Percentiles rank a stretch among this genome's conserved stretches.
Evolutionary conservation across 2,113 vertebrate species (phyloP).

Genomic region (Vimba vimba): DNA sequence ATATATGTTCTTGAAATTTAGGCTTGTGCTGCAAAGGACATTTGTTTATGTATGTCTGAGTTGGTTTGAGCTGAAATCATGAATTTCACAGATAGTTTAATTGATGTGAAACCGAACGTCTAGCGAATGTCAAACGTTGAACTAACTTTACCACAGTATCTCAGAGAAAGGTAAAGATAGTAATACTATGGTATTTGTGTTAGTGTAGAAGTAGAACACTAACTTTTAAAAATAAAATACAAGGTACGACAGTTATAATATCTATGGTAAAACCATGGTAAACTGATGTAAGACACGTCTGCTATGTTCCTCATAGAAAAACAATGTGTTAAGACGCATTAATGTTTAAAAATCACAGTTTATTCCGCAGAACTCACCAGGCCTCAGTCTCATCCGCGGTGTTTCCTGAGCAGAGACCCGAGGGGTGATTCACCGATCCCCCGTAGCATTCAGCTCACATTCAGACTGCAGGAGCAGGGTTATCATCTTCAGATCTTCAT

Average conservation of each 20-base stretch:
- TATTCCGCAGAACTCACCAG: neutral
- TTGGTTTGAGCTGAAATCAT: too few species aligned
- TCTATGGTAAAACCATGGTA: neutral
- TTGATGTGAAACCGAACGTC: too few species aligned
- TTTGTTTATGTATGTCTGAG: too few species aligned
- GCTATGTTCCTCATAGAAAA: too few species aligned
- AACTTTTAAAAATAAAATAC: neutral
- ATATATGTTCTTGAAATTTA: too few species aligned
- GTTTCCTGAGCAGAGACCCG: neutral
- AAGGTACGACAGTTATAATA: too few species aligned
- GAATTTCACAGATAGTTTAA: too few species aligned
- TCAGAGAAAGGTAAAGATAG: neutral
- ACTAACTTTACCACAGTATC: too few species aligned
- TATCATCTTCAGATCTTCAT: neutral
- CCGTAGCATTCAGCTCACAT: too few species aligned
- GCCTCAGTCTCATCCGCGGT: conserved; percentile 47
- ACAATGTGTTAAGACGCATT: neutral
- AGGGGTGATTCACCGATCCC: neutral
- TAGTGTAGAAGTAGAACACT: neutral
- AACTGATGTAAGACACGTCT: neutral
- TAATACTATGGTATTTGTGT: neutral
- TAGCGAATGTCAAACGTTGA: too few species aligned
- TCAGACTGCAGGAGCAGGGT: neutral
- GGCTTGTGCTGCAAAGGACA: too few species aligned
- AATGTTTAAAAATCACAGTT: neutral